Percentiles rank a stretch among this genome's conserved stretches.
Evolutionary conservation across 2,113 vertebrate genomes (phyloP).

Genomic region (Fukomys damarensis): DNA sequence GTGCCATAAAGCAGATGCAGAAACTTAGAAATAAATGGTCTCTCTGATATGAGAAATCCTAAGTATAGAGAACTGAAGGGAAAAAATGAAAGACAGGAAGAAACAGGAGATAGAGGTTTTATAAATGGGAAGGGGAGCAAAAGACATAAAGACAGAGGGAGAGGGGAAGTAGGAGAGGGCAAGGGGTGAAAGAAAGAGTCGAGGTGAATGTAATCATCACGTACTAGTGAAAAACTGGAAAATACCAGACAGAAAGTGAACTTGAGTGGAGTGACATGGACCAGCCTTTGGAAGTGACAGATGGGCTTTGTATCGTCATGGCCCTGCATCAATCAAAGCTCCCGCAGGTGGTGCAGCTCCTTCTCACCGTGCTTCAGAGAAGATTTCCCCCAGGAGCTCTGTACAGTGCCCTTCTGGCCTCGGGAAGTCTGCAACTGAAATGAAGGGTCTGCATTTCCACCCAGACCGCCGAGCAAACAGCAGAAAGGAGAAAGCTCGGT

Average conservation of each 20-base stretch:
- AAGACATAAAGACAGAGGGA: not conserved
- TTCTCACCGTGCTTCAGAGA: not conserved
- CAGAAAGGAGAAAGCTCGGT: accelerated
- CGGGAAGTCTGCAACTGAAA: not conserved
- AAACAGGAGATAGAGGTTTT: not conserved
- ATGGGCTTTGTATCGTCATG: not conserved
- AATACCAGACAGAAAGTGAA: not conserved
- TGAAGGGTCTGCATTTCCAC: not conserved
- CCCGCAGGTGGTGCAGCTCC: not conserved
- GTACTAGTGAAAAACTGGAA: not conserved
- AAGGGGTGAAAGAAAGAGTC: not conserved
- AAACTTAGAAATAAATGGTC: not conserved
- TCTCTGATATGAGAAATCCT: not conserved
- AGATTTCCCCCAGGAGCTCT: not conserved
- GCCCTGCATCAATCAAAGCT: not conserved
- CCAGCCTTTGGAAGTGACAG: not conserved
- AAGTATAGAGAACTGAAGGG: not conserved
- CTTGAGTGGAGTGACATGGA: not conserved
- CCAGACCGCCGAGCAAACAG: not conserved
- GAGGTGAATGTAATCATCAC: not conserved
- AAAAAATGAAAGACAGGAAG: not conserved
- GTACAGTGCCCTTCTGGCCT: not conserved
- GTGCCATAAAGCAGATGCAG: not conserved
- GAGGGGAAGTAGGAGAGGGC: accelerated
- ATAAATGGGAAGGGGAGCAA: not conserved